phyloP scores from a whole-genome alignment of 2,797 vertebrate species.

The Sphaeramia orbicularis region DNA sequence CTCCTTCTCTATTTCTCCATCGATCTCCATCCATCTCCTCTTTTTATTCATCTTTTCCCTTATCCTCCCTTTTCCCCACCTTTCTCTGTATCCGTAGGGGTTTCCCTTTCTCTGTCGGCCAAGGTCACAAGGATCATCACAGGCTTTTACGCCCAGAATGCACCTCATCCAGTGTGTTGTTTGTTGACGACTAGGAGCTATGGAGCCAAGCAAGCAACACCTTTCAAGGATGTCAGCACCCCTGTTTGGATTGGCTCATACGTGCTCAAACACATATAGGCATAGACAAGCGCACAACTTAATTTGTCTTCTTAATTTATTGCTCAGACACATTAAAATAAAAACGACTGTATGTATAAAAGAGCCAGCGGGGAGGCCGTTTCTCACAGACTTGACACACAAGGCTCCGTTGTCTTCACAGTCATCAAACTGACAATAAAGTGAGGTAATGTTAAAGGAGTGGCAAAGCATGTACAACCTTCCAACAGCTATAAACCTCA shows the following conservation, averaged over 20 bases:
- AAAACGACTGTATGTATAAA: conserved; percentile 43
- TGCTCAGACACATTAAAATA: conserved; percentile 53
- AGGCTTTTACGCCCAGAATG: conserved; percentile 44
- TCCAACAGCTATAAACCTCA: conserved; percentile 49
- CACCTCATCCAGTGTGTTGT: conserved; percentile 25
- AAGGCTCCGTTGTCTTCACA: conserved; percentile 44
- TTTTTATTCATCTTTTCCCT: background rate
- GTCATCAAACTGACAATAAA: conserved; percentile 36
- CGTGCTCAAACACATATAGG: conserved; percentile 29
- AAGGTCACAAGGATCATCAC: conserved; percentile 50
- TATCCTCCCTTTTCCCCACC: background rate
- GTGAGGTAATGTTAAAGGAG: conserved; percentile 40
- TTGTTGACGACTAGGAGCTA: conserved; percentile 42
- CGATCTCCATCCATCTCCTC: conserved; percentile 31
- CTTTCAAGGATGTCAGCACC: conserved; percentile 66
- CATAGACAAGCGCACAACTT: conserved; percentile 43
- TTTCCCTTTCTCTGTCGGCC: conserved; percentile 11
- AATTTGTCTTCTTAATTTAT: conserved; percentile 66
- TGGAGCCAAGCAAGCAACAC: conserved; percentile 52
- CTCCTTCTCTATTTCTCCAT: conserved; percentile 21
- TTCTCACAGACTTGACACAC: conserved; percentile 47
- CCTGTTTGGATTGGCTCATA: conserved; percentile 65
- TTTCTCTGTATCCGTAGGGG: background rate
- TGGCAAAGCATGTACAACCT: conserved; percentile 24
- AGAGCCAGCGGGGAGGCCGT: conserved; percentile 11